Evolutionary conservation across 2,113 vertebrate genomes (phyloP), one percentile per base, ranked within the genome.

Genomic region (Theristicus caerulescens): DNA sequence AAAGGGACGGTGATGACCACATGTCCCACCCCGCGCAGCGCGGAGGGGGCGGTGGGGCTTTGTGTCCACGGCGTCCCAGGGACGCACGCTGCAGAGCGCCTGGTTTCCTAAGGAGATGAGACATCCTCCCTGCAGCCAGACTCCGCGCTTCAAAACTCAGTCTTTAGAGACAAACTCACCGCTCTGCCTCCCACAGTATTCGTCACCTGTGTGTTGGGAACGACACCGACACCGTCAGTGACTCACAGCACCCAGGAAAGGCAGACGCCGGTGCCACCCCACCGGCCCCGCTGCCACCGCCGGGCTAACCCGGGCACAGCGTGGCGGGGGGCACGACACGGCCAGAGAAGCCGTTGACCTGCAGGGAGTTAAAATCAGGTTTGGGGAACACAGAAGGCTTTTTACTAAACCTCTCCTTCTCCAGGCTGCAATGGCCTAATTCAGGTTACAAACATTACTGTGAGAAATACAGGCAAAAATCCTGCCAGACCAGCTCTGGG

Each of bases 211-310:
- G 4, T 32, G 79, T 31, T 12, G 64, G 21, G 52, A 57, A 31
- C 9, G 13, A 15, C 38, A 5, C 26, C 3, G 3, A 11, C 38
- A 5, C 26, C 2, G 3, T 2, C 4, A 15, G 27, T 69, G 79
- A 47, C 64, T 57, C 51, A 11, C 40, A 9, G 79, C 52, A 11
- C 4, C 34, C 13, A 6, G 79, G 26, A 38, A 8, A 24, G 79
- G 52, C 78, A 14, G 49, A 6, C 4, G 11, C 49, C 14, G 77
- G 49, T 54, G 61, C 36, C 47, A 27, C 29, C 24, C 32, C 4
- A 5, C 58, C 32, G n/a, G 58, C 58, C 27, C 27, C 44, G 1
- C 58, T 40, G 76, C 58, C 36, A 20, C 27, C 6, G 4, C 31
- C 3, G 6, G 36, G 38, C 47, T 5, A 12, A 17, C 36, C 18